A percentile compares a stretch with the other conserved stretches of the same genome.
phyloP scores from a whole-genome alignment of 2,113 vertebrate species.

The Leptodactylus fuscus region DNA sequence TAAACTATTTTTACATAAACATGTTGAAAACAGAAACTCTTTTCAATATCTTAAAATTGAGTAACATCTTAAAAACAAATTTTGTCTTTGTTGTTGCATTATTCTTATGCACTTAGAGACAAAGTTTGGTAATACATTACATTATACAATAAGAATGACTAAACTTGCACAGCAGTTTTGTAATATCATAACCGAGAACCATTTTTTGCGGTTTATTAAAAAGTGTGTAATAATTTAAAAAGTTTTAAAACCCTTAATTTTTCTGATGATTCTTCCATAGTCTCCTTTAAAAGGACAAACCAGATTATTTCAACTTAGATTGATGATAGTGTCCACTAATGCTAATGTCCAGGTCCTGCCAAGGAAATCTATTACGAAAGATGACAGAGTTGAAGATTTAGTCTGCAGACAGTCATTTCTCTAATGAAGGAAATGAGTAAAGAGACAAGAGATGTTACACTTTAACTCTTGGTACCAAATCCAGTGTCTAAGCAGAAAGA shows the following conservation, averaged over 20 bases:
- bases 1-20: too few relatives aligned
- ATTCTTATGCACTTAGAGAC: too few relatives aligned
- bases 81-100: too few relatives aligned
- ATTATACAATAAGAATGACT: too few relatives aligned
- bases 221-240: not conserved
- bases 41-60: too few relatives aligned
- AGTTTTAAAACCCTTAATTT: not conserved
- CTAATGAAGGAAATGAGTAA: slow-evolving; percentile 45
- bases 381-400: slow-evolving; percentile 38
- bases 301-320: slow-evolving; percentile 43
- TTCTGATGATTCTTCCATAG: not conserved
- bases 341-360: slow-evolving; percentile 22
- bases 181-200: too few relatives aligned
- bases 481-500: not conserved
- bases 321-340: slow-evolving; percentile 43
- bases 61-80: too few relatives aligned
- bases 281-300: slow-evolving; percentile 24
- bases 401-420: slow-evolving; percentile 35
- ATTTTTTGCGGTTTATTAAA: not conserved
- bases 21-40: too few relatives aligned
- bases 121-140: too few relatives aligned
- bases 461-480: not conserved
- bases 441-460: slow-evolving; percentile 10
- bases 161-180: too few relatives aligned
- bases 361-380: slow-evolving; percentile 36